Evolutionary conservation across 2,797 vertebrate genomes (phyloP).

Genomic region (Pseudochirops corinnae): DNA sequence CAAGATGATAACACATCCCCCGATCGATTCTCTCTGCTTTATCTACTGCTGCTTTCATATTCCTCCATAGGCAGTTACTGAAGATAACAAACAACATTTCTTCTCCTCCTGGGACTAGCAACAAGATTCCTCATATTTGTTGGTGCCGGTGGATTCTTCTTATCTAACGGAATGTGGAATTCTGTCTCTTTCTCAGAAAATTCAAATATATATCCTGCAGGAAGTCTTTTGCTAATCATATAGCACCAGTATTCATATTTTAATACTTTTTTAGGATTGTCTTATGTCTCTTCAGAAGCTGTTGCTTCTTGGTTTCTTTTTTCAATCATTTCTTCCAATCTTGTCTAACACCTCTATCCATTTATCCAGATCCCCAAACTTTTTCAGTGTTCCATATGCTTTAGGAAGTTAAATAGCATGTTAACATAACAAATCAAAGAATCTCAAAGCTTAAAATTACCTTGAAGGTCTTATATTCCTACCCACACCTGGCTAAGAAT

Average conservation of each 20-base stretch:
- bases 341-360: neutral
- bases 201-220: neutral
- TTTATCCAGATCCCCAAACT: neutral
- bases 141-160: neutral
- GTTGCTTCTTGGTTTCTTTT: neutral
- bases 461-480: neutral
- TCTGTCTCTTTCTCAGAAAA: neutral
- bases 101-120: neutral
- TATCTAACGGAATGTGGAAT: neutral
- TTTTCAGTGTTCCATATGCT: neutral
- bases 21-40: neutral
- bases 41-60: neutral
- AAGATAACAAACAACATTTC: neutral
- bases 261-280: neutral
- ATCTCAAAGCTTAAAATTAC: neutral
- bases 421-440: neutral
- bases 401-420: neutral
- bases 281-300: neutral
- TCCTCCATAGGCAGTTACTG: neutral
- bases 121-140: neutral
- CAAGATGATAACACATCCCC: neutral
- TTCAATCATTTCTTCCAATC: neutral
- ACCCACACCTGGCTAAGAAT: neutral
- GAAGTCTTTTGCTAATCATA: neutral
- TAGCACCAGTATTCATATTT: neutral